These are phyloP conservation scores for Heliconius erato DNA, from an alignment of 2,888 invertebrate species.

Conservation along the genomic window DNA sequence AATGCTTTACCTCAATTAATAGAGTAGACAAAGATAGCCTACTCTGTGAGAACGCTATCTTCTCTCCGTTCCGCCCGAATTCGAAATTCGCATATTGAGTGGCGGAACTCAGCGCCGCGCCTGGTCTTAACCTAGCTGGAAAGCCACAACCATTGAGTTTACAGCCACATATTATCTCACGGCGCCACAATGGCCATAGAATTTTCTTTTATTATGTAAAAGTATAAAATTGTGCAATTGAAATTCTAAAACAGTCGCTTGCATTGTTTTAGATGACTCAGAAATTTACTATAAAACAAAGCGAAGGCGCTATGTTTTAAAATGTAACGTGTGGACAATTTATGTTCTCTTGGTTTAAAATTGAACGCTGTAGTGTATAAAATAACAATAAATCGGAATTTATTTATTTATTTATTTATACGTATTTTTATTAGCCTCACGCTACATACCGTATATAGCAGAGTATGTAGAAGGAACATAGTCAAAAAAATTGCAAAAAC, in stretches of 20 bases:
- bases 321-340: constrained; percentile 22
- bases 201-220: background rate
- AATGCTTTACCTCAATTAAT: background rate
- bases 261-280: constrained; percentile 1
- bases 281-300: constrained; percentile 18
- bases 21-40: background rate
- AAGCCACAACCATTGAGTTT: background rate
- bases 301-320: constrained; percentile 15
- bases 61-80: background rate
- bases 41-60: background rate
- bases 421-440: background rate
- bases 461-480: background rate
- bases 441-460: too few species aligned
- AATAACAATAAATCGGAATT: constrained; percentile 1
- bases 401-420: background rate
- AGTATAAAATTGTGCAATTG: constrained; percentile 3
- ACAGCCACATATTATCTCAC: background rate
- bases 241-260: constrained; percentile 6
- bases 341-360: constrained; percentile 22
- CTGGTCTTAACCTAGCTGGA: background rate
- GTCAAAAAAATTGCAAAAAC: too few species aligned
- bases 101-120: background rate
- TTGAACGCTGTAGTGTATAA: constrained; percentile 9
- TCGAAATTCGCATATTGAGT: background rate
- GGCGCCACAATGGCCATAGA: too few species aligned